Evolutionary conservation across 2,888 invertebrate genomes (phyloP).

Genomic region (Ophion ellenae): DNA sequence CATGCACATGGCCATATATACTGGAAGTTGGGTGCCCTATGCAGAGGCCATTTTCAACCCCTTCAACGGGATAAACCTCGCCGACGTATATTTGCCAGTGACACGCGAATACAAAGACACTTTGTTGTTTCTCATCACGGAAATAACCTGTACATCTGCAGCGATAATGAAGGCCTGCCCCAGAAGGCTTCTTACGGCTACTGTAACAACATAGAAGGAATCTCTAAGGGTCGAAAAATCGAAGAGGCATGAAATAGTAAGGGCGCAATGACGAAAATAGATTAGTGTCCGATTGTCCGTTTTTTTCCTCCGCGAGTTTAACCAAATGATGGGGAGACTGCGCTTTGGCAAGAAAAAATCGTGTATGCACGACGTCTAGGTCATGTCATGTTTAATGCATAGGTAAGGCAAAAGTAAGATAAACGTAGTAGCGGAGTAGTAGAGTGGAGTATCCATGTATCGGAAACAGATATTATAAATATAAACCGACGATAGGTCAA

Average conservation of each 20-base stretch:
- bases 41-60: conserved; percentile 39
- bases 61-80: conserved; percentile 37
- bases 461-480: conserved; percentile 2
- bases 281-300: no score
- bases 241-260: not conserved
- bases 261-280: no score
- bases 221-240: not conserved
- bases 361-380: conserved; percentile 34
- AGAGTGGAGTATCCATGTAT: conserved; percentile 24
- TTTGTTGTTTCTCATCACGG: not conserved
- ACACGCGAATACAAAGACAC: conserved; percentile 40
- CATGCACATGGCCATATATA: not conserved
- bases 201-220: not conserved
- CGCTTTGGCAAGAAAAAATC: not conserved
- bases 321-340: no score
- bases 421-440: conserved; percentile 6
- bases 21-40: conserved; percentile 5
- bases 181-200: not conserved
- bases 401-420: conserved; percentile 40
- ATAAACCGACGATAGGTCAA: conserved; percentile 24
- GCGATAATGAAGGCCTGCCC: not conserved
- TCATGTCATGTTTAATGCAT: conserved; percentile 47
- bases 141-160: not conserved
- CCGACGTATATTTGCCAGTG: conserved; percentile 25
- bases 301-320: no score